Base-by-base conservation (phyloP, 2,113 vertebrate genomes). In the Chlorodrepanis virens region DNA sequence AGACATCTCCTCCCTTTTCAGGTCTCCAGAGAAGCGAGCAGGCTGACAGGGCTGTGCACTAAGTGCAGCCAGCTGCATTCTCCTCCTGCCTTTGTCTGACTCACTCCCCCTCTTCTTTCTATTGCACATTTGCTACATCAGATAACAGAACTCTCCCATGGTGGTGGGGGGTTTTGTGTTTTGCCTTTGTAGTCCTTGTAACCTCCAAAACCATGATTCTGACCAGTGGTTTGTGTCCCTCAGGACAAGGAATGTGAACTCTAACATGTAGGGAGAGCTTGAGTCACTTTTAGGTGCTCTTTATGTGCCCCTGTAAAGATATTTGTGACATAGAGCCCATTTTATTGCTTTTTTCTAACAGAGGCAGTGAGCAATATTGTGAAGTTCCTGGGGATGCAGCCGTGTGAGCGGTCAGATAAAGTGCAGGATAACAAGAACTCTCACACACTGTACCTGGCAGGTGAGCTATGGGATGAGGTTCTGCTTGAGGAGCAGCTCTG, bases 401-500 rank as follows among this genome's bases (percentile, higher is more conserved):
- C 98, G 37, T 98, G 98, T n/a, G 98, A 98, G 90, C 94, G 98
- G 7, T 98, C 98, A 1, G 98, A 98, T 92, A 98, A 98, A 93
- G 98, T 98, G 33, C 98, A 98, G 1, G 98, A 98, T 28, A 98
- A 98, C 96, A 98, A 98, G 95, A 98, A 98, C 39, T 98, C 98
- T 2, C 98, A 98, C 91, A 98, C 97, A 0, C 86, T 98, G 63
- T 98, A 98, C 77, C 95, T 98, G 53, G 98, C 98, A 75, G 98
- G 98, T 98, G 81, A 98, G 97, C 44, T 82, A 10, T 42, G 60
- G 71, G 44, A 1, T n/a, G 49, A 79, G 63, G 50, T 11, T 88
- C 49, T 69, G 63, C 63, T 33, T 17, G 10, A 72, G 37, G 12
- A 53, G 29, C 71, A 47, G 27, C 25, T n/a, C 1, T 1, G 24